phyloP scores from a whole-genome alignment of 2,797 vertebrate species.

The Sebastes alutus region DNA sequence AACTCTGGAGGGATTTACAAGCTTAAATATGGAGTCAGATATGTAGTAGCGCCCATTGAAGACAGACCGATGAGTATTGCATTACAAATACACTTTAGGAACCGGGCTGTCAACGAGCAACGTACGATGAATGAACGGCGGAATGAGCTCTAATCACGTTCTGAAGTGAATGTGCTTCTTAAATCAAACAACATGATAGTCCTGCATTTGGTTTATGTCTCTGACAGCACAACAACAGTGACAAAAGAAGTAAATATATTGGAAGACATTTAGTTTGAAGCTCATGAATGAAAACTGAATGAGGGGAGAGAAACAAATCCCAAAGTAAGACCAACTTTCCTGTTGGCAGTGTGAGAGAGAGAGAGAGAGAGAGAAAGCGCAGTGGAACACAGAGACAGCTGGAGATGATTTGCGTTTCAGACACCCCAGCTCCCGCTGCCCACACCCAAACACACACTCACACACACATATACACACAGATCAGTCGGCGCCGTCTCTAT shows the following conservation, averaged over 20 bases:
- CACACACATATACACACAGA: conserved; percentile 4
- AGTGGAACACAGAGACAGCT: conserved; percentile 48
- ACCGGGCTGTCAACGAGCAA: background rate
- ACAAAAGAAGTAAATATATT: background rate
- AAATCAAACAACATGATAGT: background rate
- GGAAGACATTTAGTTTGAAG: background rate
- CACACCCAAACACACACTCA: conserved; percentile 45
- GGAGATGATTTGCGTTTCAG: conserved; percentile 59
- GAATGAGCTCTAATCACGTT: background rate
- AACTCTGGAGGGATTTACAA: conserved; percentile 8
- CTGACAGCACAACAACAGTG: background rate
- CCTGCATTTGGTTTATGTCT: background rate
- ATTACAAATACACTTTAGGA: background rate
- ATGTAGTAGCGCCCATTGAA: background rate
- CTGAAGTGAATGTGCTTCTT: background rate
- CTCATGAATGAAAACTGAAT: background rate
- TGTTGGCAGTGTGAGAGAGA: background rate
- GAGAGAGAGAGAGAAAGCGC: background rate
- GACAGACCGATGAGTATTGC: background rate
- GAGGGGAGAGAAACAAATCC: background rate
- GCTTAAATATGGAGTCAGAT: conserved; percentile 26
- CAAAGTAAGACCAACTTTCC: background rate
- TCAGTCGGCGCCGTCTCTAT: conserved; percentile 64
- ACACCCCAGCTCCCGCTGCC: conserved; percentile 21
- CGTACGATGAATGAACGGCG: background rate